phyloP scores from a whole-genome alignment of 2,888 invertebrate genomes.

The Coleophora flavipennella region DNA sequence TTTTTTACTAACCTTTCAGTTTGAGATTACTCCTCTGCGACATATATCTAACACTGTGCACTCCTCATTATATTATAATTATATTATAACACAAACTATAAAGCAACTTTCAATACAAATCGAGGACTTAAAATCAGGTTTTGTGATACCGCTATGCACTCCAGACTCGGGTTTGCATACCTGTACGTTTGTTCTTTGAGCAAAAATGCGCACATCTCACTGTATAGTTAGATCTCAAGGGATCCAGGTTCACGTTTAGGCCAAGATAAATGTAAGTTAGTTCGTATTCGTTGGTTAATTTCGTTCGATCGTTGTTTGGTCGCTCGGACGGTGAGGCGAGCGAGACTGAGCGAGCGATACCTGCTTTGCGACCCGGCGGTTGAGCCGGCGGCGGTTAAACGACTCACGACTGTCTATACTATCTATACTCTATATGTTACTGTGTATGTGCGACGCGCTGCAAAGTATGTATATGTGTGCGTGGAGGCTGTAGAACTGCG shows the following conservation, averaged over 20 bases:
- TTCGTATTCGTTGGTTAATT: conserved; percentile 47
- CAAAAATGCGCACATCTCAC: conserved; percentile 18
- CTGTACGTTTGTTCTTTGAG: conserved; percentile 17
- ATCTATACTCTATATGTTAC: conserved; percentile 25
- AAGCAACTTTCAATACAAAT: conserved; percentile 34
- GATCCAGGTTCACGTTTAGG: conserved; percentile 19
- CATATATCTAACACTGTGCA: conserved; percentile 16
- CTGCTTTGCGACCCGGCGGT: conserved; percentile 31
- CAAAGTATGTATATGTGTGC: conserved; percentile 31
- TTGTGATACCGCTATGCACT: conserved; percentile 52
- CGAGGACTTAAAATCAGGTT: conserved; percentile 48
- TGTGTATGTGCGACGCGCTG: conserved; percentile 22
- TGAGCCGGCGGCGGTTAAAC: conserved; percentile 43
- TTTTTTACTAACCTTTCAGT: conserved; percentile 3
- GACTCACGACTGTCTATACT: no score
- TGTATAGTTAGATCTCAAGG: conserved; percentile 12
- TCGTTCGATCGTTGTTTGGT: conserved; percentile 68
- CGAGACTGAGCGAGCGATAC: conserved; percentile 43
- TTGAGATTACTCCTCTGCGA: conserved; percentile 20
- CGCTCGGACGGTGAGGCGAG: conserved; percentile 46
- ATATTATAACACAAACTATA: conserved; percentile 40
- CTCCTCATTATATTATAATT: conserved; percentile 15
- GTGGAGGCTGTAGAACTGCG: conserved; percentile 44
- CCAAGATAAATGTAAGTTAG: conserved; percentile 30
- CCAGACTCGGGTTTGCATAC: conserved; percentile 23